Conservation (phyloP, 2,797 vertebrate genomes). For the Lepilemur ruficaudatus region DNA sequence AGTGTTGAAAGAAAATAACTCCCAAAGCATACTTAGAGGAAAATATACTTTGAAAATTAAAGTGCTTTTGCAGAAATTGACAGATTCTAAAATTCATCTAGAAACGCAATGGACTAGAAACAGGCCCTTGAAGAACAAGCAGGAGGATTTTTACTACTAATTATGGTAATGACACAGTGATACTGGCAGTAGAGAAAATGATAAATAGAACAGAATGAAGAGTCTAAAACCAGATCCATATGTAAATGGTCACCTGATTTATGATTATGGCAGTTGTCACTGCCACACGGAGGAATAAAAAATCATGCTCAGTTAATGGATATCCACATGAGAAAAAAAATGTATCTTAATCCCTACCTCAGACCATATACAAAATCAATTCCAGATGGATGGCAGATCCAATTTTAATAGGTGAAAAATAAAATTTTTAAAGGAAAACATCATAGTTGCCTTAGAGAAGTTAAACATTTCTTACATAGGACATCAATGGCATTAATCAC, state of each 20-base stretch:
- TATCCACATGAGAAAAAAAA: neutral
- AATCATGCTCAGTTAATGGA: neutral
- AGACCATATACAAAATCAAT: neutral
- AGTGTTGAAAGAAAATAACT: neutral
- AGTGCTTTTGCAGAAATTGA: neutral
- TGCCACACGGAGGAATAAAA: neutral
- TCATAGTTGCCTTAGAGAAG: neutral
- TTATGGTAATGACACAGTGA: neutral
- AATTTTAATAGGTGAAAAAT: neutral
- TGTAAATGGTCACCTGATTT: neutral
- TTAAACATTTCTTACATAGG: neutral
- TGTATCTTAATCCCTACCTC: neutral
- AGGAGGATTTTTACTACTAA: neutral
- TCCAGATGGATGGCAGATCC: neutral
- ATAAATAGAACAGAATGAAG: neutral
- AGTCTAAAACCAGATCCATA: neutral
- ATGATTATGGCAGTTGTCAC: neutral
- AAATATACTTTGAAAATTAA: neutral
- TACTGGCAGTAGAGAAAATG: neutral
- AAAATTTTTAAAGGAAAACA: neutral
- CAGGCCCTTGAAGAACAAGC: neutral
- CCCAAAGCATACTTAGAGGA: neutral
- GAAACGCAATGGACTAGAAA: neutral
- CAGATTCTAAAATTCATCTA: neutral
- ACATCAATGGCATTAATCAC: neutral